phyloP scores from a whole-genome alignment of 2,888 invertebrate genomes.

The Plagiodera versicolora region DNA sequence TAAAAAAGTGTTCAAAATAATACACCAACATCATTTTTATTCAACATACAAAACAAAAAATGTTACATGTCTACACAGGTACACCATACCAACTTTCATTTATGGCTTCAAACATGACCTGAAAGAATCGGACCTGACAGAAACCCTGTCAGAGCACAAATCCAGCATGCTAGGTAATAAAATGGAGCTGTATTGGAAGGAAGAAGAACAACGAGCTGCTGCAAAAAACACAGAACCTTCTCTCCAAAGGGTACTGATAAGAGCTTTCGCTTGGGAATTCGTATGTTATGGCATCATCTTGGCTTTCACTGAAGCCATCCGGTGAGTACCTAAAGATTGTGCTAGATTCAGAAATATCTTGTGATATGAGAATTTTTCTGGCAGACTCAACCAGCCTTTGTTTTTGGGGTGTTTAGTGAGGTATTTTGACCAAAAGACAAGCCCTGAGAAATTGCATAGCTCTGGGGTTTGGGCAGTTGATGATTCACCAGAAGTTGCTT shows the following conservation, averaged over 20 bases:
- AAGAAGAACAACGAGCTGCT: constrained; percentile 57
- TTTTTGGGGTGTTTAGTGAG: constrained; percentile 64
- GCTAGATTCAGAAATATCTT: too few relatives aligned
- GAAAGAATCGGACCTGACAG: constrained; percentile 66
- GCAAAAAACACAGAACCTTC: constrained; percentile 60
- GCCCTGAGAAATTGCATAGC: not conserved
- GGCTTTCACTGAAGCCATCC: constrained; percentile 62
- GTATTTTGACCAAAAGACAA: constrained; percentile 56
- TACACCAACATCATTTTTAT: too few relatives aligned
- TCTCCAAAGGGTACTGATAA: constrained; percentile 61
- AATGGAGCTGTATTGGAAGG: constrained; percentile 64
- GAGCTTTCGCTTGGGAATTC: constrained; percentile 64
- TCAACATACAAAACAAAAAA: too few relatives aligned
- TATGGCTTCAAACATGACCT: constrained; percentile 69
- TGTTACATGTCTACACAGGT: too few relatives aligned
- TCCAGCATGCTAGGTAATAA: constrained; percentile 67
- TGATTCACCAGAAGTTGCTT: not conserved
- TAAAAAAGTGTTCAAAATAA: too few relatives aligned
- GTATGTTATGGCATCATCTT: constrained; percentile 66
- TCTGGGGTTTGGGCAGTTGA: not conserved
- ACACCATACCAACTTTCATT: constrained; percentile 70
- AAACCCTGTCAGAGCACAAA: constrained; percentile 69
- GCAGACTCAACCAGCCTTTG: constrained; percentile 66
- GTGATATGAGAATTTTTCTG: constrained; percentile 9
- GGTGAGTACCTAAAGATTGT: constrained; percentile 52